Percentiles rank a stretch among this genome's conserved stretches.
Conservation (phyloP, 2,888 invertebrate genomes). For the Andricus quercusramuli region DNA sequence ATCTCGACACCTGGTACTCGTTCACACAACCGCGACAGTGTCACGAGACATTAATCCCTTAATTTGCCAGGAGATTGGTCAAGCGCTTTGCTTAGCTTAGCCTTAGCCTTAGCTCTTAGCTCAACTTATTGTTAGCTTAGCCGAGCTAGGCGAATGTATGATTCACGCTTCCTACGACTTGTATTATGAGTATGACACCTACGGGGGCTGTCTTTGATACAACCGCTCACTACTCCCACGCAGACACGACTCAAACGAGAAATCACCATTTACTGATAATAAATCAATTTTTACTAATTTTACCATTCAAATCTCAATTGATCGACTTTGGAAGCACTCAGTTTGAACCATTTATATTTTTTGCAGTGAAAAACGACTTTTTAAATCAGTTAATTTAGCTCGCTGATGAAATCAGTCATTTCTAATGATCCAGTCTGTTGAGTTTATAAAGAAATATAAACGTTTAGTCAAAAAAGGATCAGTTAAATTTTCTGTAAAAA, state of each 20-base stretch:
- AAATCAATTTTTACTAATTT: neutral
- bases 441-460: no score
- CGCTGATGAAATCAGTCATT: no score
- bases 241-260: neutral
- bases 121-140: constrained; percentile 20
- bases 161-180: constrained; percentile 25
- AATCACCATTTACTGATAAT: neutral
- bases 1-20: constrained; percentile 18
- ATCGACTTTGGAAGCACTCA: neutral
- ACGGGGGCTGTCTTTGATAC: constrained; percentile 20
- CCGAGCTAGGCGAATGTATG: neutral
- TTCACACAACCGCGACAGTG: neutral
- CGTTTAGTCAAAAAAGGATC: no score
- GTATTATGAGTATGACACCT: constrained; percentile 16
- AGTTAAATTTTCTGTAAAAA: no score
- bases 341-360: neutral
- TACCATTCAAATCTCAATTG: neutral
- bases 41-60: constrained; percentile 2
- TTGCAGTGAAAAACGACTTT: neutral
- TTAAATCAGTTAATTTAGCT: no score
- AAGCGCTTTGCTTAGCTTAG: neutral
- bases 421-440: no score
- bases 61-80: constrained; percentile 2
- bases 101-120: neutral
- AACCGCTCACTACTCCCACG: constrained; percentile 28